Evolutionary conservation across 2,797 vertebrate species (phyloP).

Genomic region (Meriones psammophilus): DNA sequence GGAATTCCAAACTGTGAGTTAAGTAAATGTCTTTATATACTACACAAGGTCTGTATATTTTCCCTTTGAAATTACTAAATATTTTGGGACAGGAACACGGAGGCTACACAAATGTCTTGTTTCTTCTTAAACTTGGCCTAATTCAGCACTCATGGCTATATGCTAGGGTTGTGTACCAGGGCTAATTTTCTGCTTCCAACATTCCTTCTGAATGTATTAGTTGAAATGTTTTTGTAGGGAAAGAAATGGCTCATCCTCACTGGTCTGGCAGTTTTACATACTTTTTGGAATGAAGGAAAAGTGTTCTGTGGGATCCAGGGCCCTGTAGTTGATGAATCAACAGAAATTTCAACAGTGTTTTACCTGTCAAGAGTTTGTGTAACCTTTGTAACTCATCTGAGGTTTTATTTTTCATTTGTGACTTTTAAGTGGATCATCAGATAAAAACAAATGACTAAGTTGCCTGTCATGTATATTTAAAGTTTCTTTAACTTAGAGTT

Average conservation of each 20-base stretch:
- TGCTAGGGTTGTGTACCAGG: not conserved
- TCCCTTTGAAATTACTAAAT: slow-evolving; percentile 39
- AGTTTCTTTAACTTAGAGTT: slow-evolving; percentile 61
- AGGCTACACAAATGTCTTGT: not conserved
- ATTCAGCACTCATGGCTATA: not conserved
- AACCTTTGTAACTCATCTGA: slow-evolving; percentile 51
- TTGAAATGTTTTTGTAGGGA: slow-evolving; percentile 5
- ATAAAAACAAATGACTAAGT: slow-evolving; percentile 68
- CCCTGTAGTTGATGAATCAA: not conserved
- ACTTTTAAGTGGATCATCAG: slow-evolving; percentile 63
- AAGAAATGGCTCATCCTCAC: not conserved
- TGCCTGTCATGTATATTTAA: slow-evolving; percentile 70
- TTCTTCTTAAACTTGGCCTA: slow-evolving; percentile 16
- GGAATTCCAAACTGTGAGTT: not conserved
- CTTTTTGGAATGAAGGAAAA: slow-evolving; percentile 5
- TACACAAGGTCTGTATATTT: not conserved
- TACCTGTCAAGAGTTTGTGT: not conserved
- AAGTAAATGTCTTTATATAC: not conserved
- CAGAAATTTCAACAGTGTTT: not conserved
- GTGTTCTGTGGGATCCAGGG: not conserved
- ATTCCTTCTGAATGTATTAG: slow-evolving; percentile 1
- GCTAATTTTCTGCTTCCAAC: not conserved
- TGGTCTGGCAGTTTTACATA: not conserved
- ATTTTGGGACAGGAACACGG: not conserved
- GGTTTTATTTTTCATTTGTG: slow-evolving; percentile 60